phyloP scores from a whole-genome alignment of 2,113 vertebrate genomes.

The Hydrochoerus hydrochaeris region DNA sequence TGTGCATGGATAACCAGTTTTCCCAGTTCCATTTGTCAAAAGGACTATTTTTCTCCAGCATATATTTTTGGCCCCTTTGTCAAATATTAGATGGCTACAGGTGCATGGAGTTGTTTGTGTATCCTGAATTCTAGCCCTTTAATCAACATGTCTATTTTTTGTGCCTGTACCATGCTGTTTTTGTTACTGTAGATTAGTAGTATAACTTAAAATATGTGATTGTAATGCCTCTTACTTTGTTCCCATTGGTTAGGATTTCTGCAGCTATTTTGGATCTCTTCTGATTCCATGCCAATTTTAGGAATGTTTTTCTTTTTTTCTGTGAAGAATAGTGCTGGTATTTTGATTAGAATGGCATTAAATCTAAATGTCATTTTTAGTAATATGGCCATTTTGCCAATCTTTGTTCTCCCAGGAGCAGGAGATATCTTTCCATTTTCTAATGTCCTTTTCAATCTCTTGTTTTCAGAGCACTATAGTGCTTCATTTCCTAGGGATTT shows the following conservation, averaged over 20 bases:
- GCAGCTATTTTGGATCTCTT: no score
- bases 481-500: background rate
- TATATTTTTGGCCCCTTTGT: no score
- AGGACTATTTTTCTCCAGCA: background rate
- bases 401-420: background rate
- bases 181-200: no score
- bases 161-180: background rate
- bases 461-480: background rate
- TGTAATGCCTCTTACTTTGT: no score
- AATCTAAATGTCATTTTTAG: background rate
- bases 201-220: no score
- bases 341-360: background rate
- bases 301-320: no score
- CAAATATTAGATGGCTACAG: background rate
- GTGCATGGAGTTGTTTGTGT: background rate
- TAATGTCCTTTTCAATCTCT: no score
- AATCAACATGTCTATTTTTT: background rate
- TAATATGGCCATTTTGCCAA: background rate
- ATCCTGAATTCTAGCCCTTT: background rate
- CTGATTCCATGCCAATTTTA: no score
- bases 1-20: background rate
- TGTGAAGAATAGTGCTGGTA: background rate
- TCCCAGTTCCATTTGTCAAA: background rate
- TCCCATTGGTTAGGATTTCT: no score
- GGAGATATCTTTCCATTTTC: background rate